These are phyloP conservation scores for Neolamprologus sp. DNA, from an alignment of 2,113 vertebrate species.

Conservation along the genomic window DNA sequence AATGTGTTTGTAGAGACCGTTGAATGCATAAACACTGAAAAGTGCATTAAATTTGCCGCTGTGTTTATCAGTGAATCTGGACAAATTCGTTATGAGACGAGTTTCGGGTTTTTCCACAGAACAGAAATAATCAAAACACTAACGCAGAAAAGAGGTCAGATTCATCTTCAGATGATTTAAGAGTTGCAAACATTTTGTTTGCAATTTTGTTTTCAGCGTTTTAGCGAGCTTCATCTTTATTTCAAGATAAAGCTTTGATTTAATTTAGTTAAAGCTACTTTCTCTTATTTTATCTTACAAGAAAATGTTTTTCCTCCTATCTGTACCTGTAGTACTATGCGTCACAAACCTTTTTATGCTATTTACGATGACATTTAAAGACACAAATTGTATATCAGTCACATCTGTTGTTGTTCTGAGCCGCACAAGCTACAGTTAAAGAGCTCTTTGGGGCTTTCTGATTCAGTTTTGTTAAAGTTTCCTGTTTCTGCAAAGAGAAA, in stretches of 20 bases:
- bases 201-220: not conserved
- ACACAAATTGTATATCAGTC: not conserved
- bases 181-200: not conserved
- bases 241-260: not conserved
- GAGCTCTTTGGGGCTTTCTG: not conserved
- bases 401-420: not conserved
- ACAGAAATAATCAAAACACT: not conserved
- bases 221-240: not conserved
- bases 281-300: not conserved
- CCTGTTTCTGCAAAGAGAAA: not conserved
- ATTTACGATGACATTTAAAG: not conserved
- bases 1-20: not conserved
- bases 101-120: not conserved
- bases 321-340: not conserved
- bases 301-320: not conserved
- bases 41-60: not conserved
- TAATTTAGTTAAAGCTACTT: not conserved
- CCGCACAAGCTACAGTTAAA: not conserved
- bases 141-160: not conserved
- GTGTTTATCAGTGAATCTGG: not conserved
- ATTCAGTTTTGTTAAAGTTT: not conserved
- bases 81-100: not conserved
- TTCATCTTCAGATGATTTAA: not conserved
- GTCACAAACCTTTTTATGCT: not conserved
- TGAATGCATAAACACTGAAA: not conserved